Percentiles rank a stretch among this genome's conserved stretches.
Conservation (phyloP, 2,797 vertebrate species). For the Xenops minutus region DNA sequence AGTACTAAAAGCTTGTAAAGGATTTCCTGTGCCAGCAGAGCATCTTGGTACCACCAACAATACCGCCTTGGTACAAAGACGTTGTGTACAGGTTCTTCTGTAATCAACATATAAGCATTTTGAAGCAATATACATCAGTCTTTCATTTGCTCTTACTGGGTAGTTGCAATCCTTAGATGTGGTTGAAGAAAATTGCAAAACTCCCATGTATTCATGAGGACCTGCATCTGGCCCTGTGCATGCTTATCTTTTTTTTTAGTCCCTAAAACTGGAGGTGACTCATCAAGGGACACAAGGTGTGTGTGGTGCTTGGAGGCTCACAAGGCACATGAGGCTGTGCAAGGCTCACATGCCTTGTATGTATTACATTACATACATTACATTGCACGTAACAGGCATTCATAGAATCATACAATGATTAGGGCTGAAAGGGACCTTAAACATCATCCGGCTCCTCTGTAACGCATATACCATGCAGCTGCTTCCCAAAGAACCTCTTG, state of each 20-base stretch:
- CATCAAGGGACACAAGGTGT: not conserved
- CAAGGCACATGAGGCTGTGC: not conserved
- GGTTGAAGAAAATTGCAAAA: not conserved
- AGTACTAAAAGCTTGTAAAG: not conserved
- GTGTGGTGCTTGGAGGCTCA: not conserved
- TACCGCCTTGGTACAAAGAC: not conserved
- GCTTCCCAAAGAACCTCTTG: not conserved
- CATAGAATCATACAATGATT: not conserved
- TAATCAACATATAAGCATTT: not conserved
- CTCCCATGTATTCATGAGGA: not conserved
- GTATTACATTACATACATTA: accelerated
- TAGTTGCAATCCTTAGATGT: too few species aligned
- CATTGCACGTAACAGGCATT: not conserved
- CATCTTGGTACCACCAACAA: too few species aligned
- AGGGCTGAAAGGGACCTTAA: not conserved
- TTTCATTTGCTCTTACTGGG: not conserved
- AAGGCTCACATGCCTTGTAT: not conserved
- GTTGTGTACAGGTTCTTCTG: not conserved
- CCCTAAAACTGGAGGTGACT: not conserved
- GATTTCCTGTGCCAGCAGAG: not conserved
- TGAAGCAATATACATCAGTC: not conserved
- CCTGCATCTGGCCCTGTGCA: not conserved
- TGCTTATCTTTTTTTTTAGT: not conserved
- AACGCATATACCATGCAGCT: not conserved
- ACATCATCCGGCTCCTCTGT: not conserved